phyloP scores from a whole-genome alignment of 2,888 invertebrate genomes.

The Thereva unica region DNA sequence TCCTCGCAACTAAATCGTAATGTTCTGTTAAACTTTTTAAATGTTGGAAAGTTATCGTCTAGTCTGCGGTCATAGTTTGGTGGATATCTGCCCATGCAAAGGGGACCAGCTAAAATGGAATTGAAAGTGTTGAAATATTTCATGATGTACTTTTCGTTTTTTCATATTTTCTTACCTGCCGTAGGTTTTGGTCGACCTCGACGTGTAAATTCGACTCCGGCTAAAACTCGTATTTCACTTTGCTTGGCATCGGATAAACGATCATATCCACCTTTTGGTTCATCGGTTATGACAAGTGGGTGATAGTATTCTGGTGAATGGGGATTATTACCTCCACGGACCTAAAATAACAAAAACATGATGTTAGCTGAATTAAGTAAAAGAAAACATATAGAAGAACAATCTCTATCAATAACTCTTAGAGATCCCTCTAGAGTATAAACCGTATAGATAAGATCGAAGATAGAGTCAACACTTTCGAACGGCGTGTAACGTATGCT shows the following conservation, averaged over 20 bases:
- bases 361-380: neutral
- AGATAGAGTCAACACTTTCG: too few species aligned
- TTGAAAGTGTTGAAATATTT: neutral
- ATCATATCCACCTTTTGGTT: conserved; percentile 81
- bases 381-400: neutral
- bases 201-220: conserved; percentile 81
- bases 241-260: conserved; percentile 72
- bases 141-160: neutral
- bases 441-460: too few species aligned
- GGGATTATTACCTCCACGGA: conserved; percentile 85
- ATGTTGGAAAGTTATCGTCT: conserved; percentile 76
- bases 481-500: too few species aligned
- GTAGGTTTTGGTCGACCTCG: conserved; percentile 79
- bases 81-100: conserved; percentile 73
- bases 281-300: conserved; percentile 86
- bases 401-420: too few species aligned
- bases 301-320: conserved; percentile 84
- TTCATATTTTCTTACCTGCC: conserved; percentile 61
- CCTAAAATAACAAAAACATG: conserved; percentile 49
- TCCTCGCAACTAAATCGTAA: conserved; percentile 71
- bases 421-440: too few species aligned
- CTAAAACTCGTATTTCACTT: conserved; percentile 72
- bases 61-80: conserved; percentile 72
- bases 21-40: conserved; percentile 82
- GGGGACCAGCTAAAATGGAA: conserved; percentile 67